Evolutionary conservation across 2,888 invertebrate genomes (phyloP).

Genomic region (Stegophylla sp.): DNA sequence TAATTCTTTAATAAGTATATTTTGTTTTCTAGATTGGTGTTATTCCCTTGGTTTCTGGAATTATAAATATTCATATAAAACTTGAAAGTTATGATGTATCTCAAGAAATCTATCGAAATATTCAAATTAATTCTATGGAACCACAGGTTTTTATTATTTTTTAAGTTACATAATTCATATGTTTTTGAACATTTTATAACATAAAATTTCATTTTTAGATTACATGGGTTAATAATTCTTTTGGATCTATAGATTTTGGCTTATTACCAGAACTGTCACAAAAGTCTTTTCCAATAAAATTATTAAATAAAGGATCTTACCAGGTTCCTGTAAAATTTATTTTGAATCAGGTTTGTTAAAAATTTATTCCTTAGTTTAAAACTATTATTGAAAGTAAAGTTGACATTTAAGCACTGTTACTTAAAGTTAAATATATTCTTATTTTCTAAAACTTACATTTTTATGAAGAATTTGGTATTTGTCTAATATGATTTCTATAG

Average conservation of each 20-base stretch:
- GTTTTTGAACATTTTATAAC: neutral
- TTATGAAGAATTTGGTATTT: too few species aligned
- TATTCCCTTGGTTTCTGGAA: conserved; percentile 42
- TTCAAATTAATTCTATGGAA: conserved; percentile 32
- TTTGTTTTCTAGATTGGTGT: conserved; percentile 37
- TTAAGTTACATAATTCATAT: neutral
- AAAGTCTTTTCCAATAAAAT: conserved; percentile 51
- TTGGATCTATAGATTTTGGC: conserved; percentile 55
- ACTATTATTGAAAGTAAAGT: too few species aligned
- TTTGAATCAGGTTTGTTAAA: conserved; percentile 57
- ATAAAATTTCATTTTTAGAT: conserved; percentile 27
- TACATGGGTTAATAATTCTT: conserved; percentile 43
- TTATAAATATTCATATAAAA: conserved; percentile 40
- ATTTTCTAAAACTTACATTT: too few species aligned
- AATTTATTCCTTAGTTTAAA: neutral
- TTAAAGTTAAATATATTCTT: too few species aligned
- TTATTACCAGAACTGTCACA: conserved; percentile 41
- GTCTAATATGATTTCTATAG: too few species aligned
- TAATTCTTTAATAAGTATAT: neutral
- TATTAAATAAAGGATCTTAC: conserved; percentile 49
- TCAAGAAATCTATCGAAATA: conserved; percentile 49
- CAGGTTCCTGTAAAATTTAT: conserved; percentile 59
- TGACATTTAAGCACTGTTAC: too few species aligned
- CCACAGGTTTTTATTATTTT: conserved; percentile 14
- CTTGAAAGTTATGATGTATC: conserved; percentile 39